These are phyloP conservation scores for Tetramorium parvispinum DNA, from an alignment of 1,140 invertebrate species.

Conservation along the genomic window DNA sequence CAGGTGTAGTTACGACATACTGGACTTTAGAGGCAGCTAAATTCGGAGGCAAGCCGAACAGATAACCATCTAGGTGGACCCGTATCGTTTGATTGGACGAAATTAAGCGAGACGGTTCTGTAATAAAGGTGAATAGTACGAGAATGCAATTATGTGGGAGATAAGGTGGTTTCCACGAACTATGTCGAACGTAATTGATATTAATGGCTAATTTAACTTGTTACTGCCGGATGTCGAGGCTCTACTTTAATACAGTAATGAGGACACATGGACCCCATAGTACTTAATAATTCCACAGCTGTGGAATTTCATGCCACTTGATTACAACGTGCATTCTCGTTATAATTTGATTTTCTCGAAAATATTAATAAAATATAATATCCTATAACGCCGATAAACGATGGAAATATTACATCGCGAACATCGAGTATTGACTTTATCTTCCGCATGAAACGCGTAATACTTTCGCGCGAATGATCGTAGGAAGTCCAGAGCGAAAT, in stretches of 20 bases:
- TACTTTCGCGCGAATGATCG: conserved; percentile 14
- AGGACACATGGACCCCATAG: conserved; percentile 21
- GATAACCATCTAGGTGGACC: conserved; percentile 73
- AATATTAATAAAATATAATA: neutral
- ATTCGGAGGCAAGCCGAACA: conserved; percentile 55
- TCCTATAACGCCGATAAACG: too few relatives aligned
- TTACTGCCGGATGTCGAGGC: conserved; percentile 39
- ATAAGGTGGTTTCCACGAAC: conserved; percentile 71
- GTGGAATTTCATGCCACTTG: conserved; percentile 33
- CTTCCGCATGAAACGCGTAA: neutral
- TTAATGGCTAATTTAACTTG: conserved; percentile 69
- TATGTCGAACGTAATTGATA: conserved; percentile 65
- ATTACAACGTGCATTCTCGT: neutral
- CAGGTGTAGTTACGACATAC: conserved; percentile 75
- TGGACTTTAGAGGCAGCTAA: conserved; percentile 8
- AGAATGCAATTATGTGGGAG: conserved; percentile 71
- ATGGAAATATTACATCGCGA: neutral
- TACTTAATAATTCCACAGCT: conserved; percentile 21
- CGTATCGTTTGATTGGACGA: conserved; percentile 78
- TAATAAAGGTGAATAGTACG: conserved; percentile 74
- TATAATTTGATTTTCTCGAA: neutral
- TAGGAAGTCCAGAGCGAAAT: conserved; percentile 55
- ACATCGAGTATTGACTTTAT: conserved; percentile 5
- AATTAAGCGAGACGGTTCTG: conserved; percentile 71
- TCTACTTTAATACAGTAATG: conserved; percentile 44